Evolutionary conservation across 2,888 invertebrate species (phyloP), one percentile per base, ranked within the genome.

Genomic region (Drosophila yooni): DNA sequence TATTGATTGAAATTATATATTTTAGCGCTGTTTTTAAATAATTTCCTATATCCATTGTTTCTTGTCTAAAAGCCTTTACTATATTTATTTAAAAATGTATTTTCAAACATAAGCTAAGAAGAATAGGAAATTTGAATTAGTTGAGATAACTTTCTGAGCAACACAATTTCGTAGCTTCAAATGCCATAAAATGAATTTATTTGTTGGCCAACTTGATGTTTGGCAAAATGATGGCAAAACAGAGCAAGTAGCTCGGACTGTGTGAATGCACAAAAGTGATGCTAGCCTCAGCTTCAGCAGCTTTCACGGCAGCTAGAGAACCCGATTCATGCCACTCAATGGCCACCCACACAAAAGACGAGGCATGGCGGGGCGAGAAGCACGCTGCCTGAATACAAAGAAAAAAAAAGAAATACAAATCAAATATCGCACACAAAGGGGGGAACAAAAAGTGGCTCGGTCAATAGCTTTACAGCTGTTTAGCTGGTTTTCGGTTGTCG

Each of bases 391-490:
- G 36, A 66, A 51, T 31, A 48, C 21, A 63, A 53, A 40, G 46
- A 21, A 36, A 18, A 25, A 18, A 8, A 25, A 46, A 31, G 15
- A 33, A 53, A 51, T n/a, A 57, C n/a, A 31, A 46, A 46, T 25
- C 5, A 46, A 46, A 46, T 46, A 25, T 46, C 46, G 46, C 25
- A 46, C 25, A 15, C 46, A 46, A 46, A 46, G 46, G 33, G 46
- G 25, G 15, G 15, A 25, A 31, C 74, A 75, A 77, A 79, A 85
- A 68, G 81, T 80, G 75, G 84, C 69, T 85, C 85, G 85, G 85
- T 85, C 85, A 85, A 85, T 85, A 88, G 85, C 88, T 88, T 88
- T 77, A 75, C 85, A 85, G 88, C 85, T 88, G 85, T 83, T 79
- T 63, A 72, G 70, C 85, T 81, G 85, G 86, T 85, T 88, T 81